A percentile compares a stretch with the other conserved stretches of the same genome.
These are phyloP conservation scores for Paramormyrops hopkinsi DNA, from an alignment of 2,797 vertebrate genomes.

Conservation along the genomic window DNA sequence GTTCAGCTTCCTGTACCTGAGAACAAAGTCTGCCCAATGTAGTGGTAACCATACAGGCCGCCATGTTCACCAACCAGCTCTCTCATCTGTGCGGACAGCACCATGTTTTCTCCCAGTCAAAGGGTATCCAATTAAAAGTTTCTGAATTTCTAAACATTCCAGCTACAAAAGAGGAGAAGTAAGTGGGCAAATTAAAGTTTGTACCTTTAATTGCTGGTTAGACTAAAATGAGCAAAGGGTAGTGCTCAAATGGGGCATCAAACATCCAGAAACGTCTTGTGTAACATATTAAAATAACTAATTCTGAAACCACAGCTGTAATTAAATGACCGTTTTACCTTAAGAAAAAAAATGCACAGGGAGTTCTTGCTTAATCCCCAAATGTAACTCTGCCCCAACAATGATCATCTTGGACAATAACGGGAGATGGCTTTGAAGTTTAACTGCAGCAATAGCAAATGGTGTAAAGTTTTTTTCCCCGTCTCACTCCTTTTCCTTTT, in stretches of 20 bases:
- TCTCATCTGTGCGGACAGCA: constrained; percentile 28
- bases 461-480: not conserved
- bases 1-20: constrained; percentile 60
- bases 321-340: not conserved
- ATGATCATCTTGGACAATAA: not conserved
- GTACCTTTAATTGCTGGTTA: constrained; percentile 4
- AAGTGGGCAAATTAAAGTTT: not conserved
- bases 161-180: not conserved
- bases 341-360: not conserved
- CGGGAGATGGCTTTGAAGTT: not conserved
- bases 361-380: not conserved
- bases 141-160: not conserved
- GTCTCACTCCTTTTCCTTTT: not conserved
- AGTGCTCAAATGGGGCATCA: not conserved
- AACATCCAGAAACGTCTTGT: not conserved
- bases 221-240: not conserved
- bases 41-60: constrained; percentile 20
- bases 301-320: not conserved
- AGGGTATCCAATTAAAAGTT: not conserved
- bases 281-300: not conserved
- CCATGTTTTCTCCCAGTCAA: not conserved
- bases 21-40: constrained; percentile 68
- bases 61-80: constrained; percentile 4
- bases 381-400: not conserved
- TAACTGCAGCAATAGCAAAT: not conserved